These are phyloP conservation scores for Actinia equina DNA, from an alignment of 64 coral and sea anemone genomes.

Conservation along the genomic window DNA sequence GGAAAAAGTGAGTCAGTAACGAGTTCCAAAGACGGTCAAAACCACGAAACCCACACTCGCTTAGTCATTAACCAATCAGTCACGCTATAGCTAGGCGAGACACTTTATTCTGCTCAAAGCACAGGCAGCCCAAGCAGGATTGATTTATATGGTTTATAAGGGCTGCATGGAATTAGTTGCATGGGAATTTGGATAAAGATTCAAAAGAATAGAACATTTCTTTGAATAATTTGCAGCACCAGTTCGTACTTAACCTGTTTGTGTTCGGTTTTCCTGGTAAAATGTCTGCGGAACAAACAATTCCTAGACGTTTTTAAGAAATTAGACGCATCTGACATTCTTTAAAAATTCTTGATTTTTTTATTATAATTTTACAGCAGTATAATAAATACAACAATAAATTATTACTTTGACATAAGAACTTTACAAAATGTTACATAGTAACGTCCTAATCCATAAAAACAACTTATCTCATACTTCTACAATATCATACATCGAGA, in stretches of 20 bases:
- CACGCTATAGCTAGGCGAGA: neutral
- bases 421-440: constrained; percentile 31
- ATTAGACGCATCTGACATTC: neutral
- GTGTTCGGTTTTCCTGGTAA: no score
- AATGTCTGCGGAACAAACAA: no score
- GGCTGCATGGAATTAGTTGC: no score
- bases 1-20: neutral
- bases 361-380: constrained; percentile 5
- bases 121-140: no score
- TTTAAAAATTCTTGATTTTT: neutral
- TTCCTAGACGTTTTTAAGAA: no score
- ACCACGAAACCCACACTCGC: neutral
- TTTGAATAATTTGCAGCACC: no score
- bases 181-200: no score
- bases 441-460: constrained; percentile 7
- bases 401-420: constrained; percentile 4
- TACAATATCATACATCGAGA: neutral
- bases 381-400: constrained; percentile 33
- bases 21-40: neutral
- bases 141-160: no score
- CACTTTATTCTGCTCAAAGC: no score
- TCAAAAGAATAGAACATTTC: no score
- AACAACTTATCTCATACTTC: neutral
- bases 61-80: neutral
- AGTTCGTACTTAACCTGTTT: no score